Conservation (phyloP, 2,113 vertebrate species). For the Pygoscelis antarcticus region DNA sequence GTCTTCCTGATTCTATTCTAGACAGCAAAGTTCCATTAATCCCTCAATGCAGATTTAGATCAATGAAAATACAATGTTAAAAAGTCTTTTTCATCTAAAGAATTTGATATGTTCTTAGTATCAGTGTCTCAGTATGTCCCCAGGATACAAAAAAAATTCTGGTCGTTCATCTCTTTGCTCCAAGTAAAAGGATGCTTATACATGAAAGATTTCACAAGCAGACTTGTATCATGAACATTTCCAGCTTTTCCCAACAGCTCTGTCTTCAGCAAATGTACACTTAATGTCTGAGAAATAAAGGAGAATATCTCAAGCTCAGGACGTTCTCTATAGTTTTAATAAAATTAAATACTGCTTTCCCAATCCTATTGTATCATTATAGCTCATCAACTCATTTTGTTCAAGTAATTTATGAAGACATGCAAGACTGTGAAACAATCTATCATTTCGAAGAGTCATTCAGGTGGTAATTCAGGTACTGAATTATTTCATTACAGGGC, state of each 20-base stretch:
- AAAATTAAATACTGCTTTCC: conserved; percentile 9
- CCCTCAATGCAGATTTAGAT: conserved; percentile 42
- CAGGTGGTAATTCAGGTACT: conserved; percentile 48
- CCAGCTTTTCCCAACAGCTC: conserved; percentile 1
- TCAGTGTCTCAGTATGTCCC: background rate
- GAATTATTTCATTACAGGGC: conserved; percentile 44
- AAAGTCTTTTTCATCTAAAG: conserved; percentile 17
- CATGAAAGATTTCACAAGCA: background rate
- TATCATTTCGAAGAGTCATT: conserved; percentile 54
- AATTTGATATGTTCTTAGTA: background rate
- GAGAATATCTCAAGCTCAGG: background rate
- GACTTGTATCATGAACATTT: background rate
- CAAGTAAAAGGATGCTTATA: background rate
- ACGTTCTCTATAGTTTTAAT: background rate
- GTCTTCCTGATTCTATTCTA: conserved; percentile 48
- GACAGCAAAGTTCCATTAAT: conserved; percentile 57
- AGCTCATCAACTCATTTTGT: conserved; percentile 40
- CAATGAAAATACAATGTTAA: conserved; percentile 20
- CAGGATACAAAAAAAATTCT: background rate
- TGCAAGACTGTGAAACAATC: conserved; percentile 29
- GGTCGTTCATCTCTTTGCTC: background rate
- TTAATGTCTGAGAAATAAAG: conserved; percentile 32
- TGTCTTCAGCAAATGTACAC: background rate
- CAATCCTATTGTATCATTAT: background rate
- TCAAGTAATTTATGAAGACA: conserved; percentile 33